phyloP scores from a whole-genome alignment of 2,888 invertebrate genomes.

The Mythimna vitellina region DNA sequence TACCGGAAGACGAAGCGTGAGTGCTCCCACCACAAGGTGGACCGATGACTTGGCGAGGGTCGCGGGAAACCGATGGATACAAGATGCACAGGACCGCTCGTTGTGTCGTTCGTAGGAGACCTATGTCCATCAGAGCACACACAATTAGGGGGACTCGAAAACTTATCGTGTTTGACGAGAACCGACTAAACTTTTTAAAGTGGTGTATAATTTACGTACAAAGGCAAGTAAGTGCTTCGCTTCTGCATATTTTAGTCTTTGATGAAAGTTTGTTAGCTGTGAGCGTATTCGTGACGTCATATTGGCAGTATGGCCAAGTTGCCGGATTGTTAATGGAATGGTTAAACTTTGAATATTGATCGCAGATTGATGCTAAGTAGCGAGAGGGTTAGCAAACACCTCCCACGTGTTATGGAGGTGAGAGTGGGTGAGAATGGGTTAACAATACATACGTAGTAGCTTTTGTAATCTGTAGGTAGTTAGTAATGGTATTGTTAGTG shows the following conservation, averaged over 20 bases:
- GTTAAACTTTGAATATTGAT: constrained; percentile 71
- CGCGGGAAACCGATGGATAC: too few relatives aligned
- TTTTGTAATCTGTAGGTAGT: constrained; percentile 29
- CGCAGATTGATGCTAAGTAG: constrained; percentile 66
- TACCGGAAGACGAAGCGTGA: too few relatives aligned
- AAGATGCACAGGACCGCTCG: too few relatives aligned
- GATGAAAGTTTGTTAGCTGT: constrained; percentile 43
- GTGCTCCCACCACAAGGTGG: too few relatives aligned
- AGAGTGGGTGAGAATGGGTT: constrained; percentile 21
- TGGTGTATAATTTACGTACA: background rate
- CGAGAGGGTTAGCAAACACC: constrained; percentile 53
- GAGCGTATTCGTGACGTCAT: constrained; percentile 52
- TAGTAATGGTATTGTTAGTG: constrained; percentile 19
- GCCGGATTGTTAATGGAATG: constrained; percentile 72
- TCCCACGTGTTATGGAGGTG: constrained; percentile 31
- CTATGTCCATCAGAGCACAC: too few relatives aligned
- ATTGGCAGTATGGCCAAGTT: constrained; percentile 53
- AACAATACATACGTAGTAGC: background rate
- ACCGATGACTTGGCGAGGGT: too few relatives aligned
- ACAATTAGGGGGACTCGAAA: background rate
- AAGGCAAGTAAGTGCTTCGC: background rate
- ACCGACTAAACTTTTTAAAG: background rate
- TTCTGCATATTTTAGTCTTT: constrained; percentile 26
- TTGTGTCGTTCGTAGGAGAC: too few relatives aligned
- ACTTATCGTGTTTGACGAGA: background rate